Conservation (phyloP, 1,140 invertebrate genomes). For the Brachionus paranguensis region DNA sequence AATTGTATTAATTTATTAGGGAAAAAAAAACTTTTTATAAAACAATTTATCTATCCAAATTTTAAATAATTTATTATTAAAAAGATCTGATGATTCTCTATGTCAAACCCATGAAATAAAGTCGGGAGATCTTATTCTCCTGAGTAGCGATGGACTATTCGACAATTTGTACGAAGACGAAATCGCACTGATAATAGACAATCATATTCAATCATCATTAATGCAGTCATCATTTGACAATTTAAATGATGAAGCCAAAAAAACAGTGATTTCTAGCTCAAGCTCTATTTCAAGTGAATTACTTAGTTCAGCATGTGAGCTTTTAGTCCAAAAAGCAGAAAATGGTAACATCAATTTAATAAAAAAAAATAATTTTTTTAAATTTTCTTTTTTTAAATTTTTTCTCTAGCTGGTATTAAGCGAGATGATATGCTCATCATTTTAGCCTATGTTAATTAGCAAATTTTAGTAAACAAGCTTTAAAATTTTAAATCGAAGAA, state of each 20-base stretch:
- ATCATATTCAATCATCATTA: background rate
- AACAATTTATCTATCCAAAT: background rate
- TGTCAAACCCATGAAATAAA: constrained; percentile 81
- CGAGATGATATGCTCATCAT: constrained; percentile 37
- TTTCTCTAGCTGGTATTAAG: constrained; percentile 29
- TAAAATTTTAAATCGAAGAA: background rate
- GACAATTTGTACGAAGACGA: constrained; percentile 89
- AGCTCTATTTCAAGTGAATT: constrained; percentile 3
- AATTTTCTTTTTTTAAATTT: no score
- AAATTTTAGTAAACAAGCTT: background rate
- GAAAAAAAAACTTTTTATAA: background rate
- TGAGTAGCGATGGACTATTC: constrained; percentile 94
- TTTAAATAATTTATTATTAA: background rate
- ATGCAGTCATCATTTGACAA: background rate
- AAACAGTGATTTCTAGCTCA: background rate
- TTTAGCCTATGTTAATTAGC: constrained; percentile 12
- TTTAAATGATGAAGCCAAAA: background rate
- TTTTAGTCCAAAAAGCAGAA: background rate
- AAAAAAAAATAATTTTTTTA: background rate
- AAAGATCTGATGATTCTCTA: constrained; percentile 80
- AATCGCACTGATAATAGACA: constrained; percentile 55
- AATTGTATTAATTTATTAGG: background rate
- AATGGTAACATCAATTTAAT: background rate
- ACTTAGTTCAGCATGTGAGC: background rate
- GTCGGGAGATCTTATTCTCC: constrained; percentile 86